A percentile compares a stretch with the other conserved stretches of the same genome.
These are phyloP conservation scores for Leucophenga maculata DNA, from an alignment of 2,888 invertebrate genomes.

Conservation along the genomic window DNA sequence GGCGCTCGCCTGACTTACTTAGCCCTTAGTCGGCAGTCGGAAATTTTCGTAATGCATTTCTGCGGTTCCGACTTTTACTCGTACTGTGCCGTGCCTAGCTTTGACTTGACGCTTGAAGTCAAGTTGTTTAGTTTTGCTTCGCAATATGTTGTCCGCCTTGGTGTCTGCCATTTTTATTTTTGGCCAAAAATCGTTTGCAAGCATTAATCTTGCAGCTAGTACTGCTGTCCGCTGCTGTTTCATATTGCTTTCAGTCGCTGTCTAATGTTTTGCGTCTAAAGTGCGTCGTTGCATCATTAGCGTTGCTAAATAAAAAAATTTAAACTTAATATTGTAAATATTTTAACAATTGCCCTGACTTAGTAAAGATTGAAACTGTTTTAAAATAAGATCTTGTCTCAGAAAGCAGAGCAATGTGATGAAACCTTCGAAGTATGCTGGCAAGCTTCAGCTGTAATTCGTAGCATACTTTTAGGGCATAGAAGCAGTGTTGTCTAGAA, in stretches of 20 bases:
- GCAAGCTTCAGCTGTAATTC: no score
- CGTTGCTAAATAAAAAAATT: no score
- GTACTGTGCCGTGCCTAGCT: neutral
- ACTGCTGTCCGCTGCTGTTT: neutral
- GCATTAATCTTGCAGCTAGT: neutral
- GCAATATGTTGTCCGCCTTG: neutral
- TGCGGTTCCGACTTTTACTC: slow-evolving; percentile 51
- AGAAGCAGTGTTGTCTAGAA: no score
- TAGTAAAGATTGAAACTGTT: no score
- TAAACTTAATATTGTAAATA: neutral
- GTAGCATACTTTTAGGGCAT: no score
- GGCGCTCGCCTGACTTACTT: neutral
- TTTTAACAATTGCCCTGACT: neutral
- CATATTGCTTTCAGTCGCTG: neutral
- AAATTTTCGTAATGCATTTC: slow-evolving; percentile 56
- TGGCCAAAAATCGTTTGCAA: slow-evolving; percentile 26
- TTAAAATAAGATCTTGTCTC: no score
- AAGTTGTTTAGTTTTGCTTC: neutral
- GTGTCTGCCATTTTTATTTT: slow-evolving; percentile 37
- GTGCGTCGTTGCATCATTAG: no score
- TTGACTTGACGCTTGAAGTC: neutral
- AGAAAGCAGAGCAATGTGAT: no score
- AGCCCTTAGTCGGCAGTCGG: slow-evolving; percentile 4
- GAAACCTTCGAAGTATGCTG: no score
- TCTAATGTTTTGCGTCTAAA: neutral